Conservation (phyloP, 2,113 vertebrate species). For the Eleginops maclovinus region DNA sequence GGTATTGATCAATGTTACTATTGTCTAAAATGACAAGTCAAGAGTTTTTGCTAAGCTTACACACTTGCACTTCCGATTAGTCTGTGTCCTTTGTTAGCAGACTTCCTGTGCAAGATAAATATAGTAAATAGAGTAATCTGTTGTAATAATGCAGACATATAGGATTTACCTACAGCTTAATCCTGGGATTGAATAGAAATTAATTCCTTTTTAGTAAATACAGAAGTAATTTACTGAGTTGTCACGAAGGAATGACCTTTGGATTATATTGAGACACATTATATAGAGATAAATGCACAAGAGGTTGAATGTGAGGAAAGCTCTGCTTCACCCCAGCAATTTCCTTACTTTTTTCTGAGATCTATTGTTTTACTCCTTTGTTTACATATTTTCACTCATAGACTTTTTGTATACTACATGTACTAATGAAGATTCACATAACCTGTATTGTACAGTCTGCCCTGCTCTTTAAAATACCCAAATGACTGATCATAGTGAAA, state of each 20-base stretch:
- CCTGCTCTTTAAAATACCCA: neutral
- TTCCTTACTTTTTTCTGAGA: neutral
- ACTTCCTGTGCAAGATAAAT: neutral
- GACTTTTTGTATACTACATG: neutral
- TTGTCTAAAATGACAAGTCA: slow-evolving; percentile 12
- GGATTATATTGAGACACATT: slow-evolving; percentile 1
- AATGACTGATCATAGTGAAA: slow-evolving; percentile 3
- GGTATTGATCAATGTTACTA: slow-evolving; percentile 47
- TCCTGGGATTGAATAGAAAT: slow-evolving; percentile 18
- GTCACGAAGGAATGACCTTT: slow-evolving; percentile 5
- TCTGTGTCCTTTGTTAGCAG: neutral
- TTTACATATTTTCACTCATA: no score
- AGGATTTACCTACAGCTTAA: slow-evolving; percentile 43
- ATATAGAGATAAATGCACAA: neutral
- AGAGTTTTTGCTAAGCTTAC: slow-evolving; percentile 30
- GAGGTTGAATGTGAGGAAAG: neutral
- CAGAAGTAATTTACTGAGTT: slow-evolving; percentile 26
- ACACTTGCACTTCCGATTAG: slow-evolving; percentile 35
- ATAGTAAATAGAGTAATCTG: slow-evolving; percentile 38
- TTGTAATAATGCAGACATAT: slow-evolving; percentile 13
- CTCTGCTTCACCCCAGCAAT: neutral
- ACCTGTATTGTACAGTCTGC: neutral
- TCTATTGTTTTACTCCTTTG: neutral
- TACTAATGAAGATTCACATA: neutral
- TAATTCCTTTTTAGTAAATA: slow-evolving; percentile 9